phyloP scores from a whole-genome alignment of 2,888 invertebrate genomes.

The Pseudanteris insignis region DNA sequence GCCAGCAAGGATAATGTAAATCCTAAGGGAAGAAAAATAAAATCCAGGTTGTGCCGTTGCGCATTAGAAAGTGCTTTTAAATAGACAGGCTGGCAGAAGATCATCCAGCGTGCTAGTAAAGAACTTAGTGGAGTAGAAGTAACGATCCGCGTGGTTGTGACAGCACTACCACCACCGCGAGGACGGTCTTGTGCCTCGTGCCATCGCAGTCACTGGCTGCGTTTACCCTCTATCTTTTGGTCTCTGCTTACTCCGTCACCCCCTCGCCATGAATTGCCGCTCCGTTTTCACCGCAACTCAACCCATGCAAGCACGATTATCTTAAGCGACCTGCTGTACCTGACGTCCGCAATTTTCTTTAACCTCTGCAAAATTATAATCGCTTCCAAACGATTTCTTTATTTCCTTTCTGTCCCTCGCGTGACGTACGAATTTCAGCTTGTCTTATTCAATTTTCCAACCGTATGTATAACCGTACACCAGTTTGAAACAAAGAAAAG shows the following conservation, averaged over 20 bases:
- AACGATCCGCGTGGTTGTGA: constrained; percentile 58
- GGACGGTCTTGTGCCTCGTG: constrained; percentile 32
- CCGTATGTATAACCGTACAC: too few species aligned
- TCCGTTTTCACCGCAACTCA: constrained; percentile 60
- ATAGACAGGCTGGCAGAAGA: constrained; percentile 55
- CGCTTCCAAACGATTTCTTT: constrained; percentile 46
- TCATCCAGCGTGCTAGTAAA: constrained; percentile 51
- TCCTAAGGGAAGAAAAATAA: constrained; percentile 50
- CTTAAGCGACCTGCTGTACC: constrained; percentile 55
- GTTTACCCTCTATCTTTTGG: constrained; percentile 57
- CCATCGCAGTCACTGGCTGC: constrained; percentile 39
- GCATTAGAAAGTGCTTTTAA: constrained; percentile 56
- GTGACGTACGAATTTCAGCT: constrained; percentile 12
- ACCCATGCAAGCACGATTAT: constrained; percentile 50
- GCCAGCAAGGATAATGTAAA: constrained; percentile 37
- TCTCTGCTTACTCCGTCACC: constrained; percentile 61
- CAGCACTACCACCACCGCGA: constrained; percentile 46
- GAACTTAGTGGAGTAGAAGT: constrained; percentile 58
- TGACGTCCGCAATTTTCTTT: constrained; percentile 63
- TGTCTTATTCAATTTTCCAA: too few species aligned
- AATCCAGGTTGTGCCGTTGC: constrained; percentile 48
- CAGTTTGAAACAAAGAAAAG: too few species aligned
- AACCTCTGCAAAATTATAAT: constrained; percentile 60
- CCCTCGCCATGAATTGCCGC: constrained; percentile 57
- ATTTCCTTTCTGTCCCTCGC: constrained; percentile 16